Conservation (phyloP, 1,140 invertebrate species). For the Pseudobourletiella spinata region DNA sequence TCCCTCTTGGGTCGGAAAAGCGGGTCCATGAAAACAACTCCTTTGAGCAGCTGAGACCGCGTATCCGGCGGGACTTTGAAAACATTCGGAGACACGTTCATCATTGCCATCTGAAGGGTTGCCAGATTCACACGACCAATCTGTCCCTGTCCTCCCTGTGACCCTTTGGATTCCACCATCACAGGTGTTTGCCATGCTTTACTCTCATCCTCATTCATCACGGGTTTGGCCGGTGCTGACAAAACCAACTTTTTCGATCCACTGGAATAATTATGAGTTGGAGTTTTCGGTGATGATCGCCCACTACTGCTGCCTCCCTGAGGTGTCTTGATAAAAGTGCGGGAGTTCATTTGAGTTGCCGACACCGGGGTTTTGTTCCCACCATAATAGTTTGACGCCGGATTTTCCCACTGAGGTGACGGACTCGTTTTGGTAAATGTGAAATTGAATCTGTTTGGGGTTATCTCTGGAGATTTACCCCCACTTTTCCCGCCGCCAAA, state of each 20-base stretch:
- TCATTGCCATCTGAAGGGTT: slow-evolving; percentile 27
- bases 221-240: background rate
- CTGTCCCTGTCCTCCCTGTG: background rate
- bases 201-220: background rate
- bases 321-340: too few relatives aligned
- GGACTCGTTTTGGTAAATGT: too few relatives aligned
- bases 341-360: too few relatives aligned
- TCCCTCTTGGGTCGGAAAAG: slow-evolving; percentile 10
- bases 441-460: background rate
- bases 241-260: background rate
- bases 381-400: too few relatives aligned
- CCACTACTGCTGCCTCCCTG: background rate
- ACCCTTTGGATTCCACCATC: background rate
- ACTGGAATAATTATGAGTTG: background rate
- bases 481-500: too few relatives aligned
- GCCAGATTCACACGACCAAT: slow-evolving; percentile 5
- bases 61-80: slow-evolving; percentile 20
- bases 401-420: background rate
- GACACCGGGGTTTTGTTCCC: background rate
- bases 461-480: too few relatives aligned
- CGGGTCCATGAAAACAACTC: slow-evolving; percentile 24
- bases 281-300: background rate
- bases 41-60: slow-evolving; percentile 30
- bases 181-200: background rate
- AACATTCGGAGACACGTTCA: slow-evolving; percentile 16